Evolutionary conservation across 2,888 invertebrate genomes (phyloP), one percentile per base, ranked within the genome.

Genomic region (Ophion slaviceki): DNA sequence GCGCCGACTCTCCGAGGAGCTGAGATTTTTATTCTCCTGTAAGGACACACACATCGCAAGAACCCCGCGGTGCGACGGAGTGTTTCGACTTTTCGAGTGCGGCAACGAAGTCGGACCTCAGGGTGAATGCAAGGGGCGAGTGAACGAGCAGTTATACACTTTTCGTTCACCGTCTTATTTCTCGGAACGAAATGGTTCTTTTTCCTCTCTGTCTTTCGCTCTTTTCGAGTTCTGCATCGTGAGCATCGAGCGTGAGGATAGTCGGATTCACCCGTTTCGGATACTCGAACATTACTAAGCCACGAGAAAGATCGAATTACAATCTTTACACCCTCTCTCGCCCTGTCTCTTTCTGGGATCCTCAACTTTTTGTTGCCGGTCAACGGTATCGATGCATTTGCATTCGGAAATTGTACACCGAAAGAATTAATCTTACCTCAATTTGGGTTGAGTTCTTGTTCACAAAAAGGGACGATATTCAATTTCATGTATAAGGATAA

Each of bases 291-390:
- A 67, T 84, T 72, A 84, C 80, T 76, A 64, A 77, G 81, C 82
- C 74, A 84, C 79, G 83, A 62, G 67, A 83, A 81, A 82, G 66
- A 81, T 87, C 86, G 81, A 80, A 81, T 87, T 86, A 86, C 87
- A 45, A 64, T 75, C 74, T 80, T 59, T 62, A 36, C 82, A 66
- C 53, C 28, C 62, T 76, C 75, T 62, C 74, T 75, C 45, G 10
- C 59, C 53, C 67, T 66, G 24, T 68, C 28, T 28, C 53, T 24
- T 17, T 57, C 66, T 28, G 67, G 8, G 67, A 67, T 80, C 62
- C 59, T 71, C 70, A 32, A 59, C 64, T 64, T 70, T 77, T 67
- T 40, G 17, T 17, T 45, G 6, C 59, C 32, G 67, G 59, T 67
- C 80, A 74, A 57, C 59, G 59, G 68, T 53, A 74, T 68, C 68